These are phyloP conservation scores for Lucinisca nassula DNA, from an alignment of 2,888 invertebrate species.

Conservation along the genomic window DNA sequence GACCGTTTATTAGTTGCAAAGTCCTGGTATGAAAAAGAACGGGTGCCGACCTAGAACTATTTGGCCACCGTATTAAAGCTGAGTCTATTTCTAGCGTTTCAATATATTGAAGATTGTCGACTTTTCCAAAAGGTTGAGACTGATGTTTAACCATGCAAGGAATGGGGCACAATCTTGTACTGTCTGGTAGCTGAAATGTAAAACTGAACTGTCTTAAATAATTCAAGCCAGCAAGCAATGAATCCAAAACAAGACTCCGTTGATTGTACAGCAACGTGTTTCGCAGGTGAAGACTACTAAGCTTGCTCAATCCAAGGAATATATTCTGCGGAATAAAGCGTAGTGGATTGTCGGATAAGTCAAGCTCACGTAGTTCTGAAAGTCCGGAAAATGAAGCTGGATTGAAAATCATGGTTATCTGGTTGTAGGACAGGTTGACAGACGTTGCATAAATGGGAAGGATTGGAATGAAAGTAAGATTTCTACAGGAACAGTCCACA, in stretches of 20 bases:
- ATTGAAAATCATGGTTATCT: background rate
- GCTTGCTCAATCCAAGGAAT: background rate
- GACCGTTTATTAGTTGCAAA: background rate
- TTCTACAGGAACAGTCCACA: conserved; percentile 10
- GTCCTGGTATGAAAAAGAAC: background rate
- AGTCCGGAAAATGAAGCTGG: background rate
- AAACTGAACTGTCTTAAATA: background rate
- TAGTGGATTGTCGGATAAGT: conserved; percentile 17
- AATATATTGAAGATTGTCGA: background rate
- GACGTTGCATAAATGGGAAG: background rate
- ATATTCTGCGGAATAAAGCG: background rate
- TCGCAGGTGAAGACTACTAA: background rate
- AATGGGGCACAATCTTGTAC: background rate
- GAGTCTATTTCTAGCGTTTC: conserved; percentile 20
- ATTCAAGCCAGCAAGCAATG: background rate
- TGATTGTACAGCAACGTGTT: conserved; percentile 21
- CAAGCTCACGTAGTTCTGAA: background rate
- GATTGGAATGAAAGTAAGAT: background rate
- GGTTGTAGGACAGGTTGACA: conserved; percentile 5
- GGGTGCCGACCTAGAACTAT: background rate
- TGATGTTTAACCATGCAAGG: background rate
- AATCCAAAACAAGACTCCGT: background rate
- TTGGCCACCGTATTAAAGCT: conserved; percentile 6
- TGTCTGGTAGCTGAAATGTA: conserved; percentile 23
- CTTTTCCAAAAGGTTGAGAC: conserved; percentile 16